Evolutionary conservation across 2,797 vertebrate genomes (phyloP), one percentile per base, ranked within the genome.

Genomic region (Falco rusticolus): DNA sequence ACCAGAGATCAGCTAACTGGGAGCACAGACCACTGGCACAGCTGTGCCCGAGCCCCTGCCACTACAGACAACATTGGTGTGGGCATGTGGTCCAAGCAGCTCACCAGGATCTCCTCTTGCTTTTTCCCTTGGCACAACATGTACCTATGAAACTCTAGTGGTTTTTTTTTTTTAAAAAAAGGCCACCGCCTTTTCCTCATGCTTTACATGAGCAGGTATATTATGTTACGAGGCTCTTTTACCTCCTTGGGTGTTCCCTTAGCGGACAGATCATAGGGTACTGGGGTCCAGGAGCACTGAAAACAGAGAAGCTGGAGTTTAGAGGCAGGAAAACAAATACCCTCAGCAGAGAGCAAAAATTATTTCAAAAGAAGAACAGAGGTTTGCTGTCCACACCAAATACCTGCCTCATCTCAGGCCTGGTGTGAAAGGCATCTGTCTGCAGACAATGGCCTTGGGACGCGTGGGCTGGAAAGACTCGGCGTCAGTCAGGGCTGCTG

Each of bases 191-290:
- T 16, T 72, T 86, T 78, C 9, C 39, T 84, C 11, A 17, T 21
- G 33, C 51, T 79, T 76, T 64, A 39, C 0, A 0, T 29, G n/a
- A 24, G 28, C 13, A 74, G 17, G 11, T 71, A 8, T 22, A 4
- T 31, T 71, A 13, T 7, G 12, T 21, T 77, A 22, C 29, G 78
- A 56, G 61, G 61, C 13, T 75, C 7, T 60, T 31, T n/a, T 31
- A 19, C 29, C 12, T 53, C n/a, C 33, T 74, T 4, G 3, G 12
- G 11, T 90, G 18, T 68, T 74, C 68, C 33, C 43, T 0, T 3
- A 31, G 34, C 14, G 43, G 72, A 47, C 2, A 29, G 8, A 50
- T 53, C 16, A 16, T 33, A 65, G 85, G 25, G 24, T 48, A 20
- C 31, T 7, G 2, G 24, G 15, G 8, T 70, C 28, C 37, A 71